Base-by-base conservation (phyloP, 2,888 invertebrate species). In the Ochropleura plecta region DNA sequence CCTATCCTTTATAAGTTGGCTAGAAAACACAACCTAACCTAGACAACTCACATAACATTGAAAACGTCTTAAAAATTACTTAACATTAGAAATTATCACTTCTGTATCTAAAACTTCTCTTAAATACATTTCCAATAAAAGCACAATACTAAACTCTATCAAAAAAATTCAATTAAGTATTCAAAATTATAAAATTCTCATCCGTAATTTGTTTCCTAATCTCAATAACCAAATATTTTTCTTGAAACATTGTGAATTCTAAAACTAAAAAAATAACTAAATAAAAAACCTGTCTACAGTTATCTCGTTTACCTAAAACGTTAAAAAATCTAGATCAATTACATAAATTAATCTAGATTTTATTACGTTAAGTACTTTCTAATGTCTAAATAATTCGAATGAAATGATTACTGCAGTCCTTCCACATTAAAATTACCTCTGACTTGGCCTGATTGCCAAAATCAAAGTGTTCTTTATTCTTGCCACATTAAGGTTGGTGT, bases 311-410 rank as follows among this genome's bases (percentile, higher is more conserved):
- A 16, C 16, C 2, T 67, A 46, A 20, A 66, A 57, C 18, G 51
- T 62, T n/a, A 59, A 51, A 63, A 64, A 48, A 60, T 55, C 40
- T 71, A 83, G 10, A 79, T 83, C 57, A 66, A 59, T 59, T 59
- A 68, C 18, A 79, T 63, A 16, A 59, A 78, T 30, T 30, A 30
- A 30, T 30, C 30, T 30, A 30, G 1, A 30, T 30, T 30, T 30
- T 30, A 30, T 30, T 1, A 30, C 30, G 30, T 63, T 51, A 60
- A 70, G 86, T 86, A 81, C 77, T 78, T 86, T 79, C 65, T 75
- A 0, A 71, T 66, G 18, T 82, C 42, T 64, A 51, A 60, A 78
- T 71, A 81, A n/a, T 55, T 44, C 48, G 49, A 79, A 30, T 30
- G 4, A 51, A 79, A 46, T 40, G 1, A 51, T 60, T 53, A 44